Percentiles rank a stretch among this genome's conserved stretches.
These are phyloP conservation scores for Phenacoccus solenopsis DNA, from an alignment of 1,140 invertebrate genomes.

Conservation along the genomic window DNA sequence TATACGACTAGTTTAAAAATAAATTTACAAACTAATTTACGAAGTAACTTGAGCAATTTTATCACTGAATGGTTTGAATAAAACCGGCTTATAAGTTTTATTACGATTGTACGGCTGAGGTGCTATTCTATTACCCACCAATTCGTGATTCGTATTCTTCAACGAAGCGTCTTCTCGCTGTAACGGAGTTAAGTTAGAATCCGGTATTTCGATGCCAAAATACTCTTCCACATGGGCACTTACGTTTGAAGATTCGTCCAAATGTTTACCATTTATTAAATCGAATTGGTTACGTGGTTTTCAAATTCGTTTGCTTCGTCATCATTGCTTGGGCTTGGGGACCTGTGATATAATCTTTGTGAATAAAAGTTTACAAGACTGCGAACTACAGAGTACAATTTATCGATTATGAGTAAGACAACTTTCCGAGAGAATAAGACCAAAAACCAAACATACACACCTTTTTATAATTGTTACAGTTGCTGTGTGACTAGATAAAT, in stretches of 20 bases:
- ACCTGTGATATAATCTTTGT: not conserved
- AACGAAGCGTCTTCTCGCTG: not conserved
- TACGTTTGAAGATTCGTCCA: not conserved
- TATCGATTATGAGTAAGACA: not conserved
- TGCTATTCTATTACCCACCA: constrained; percentile 8
- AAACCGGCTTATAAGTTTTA: constrained; percentile 35
- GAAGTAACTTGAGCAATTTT: constrained; percentile 26
- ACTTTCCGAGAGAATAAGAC: not conserved
- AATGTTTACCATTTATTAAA: not conserved
- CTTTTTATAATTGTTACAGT: constrained; percentile 11
- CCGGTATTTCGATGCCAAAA: too few relatives aligned
- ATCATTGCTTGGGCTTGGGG: not conserved
- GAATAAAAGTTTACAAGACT: not conserved
- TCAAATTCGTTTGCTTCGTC: not conserved
- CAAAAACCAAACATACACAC: constrained; percentile 17
- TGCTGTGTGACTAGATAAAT: constrained; percentile 14
- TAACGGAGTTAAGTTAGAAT: too few relatives aligned
- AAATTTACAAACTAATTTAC: constrained; percentile 19
- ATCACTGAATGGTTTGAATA: constrained; percentile 32
- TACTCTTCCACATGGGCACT: not conserved
- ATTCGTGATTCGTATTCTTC: not conserved
- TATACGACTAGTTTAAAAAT: constrained; percentile 6
- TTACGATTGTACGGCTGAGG: constrained; percentile 34
- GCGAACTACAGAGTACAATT: too few relatives aligned
- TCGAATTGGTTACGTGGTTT: not conserved